Base-by-base conservation (phyloP, 2,113 vertebrate genomes). In the Elephantulus edwardii region DNA sequence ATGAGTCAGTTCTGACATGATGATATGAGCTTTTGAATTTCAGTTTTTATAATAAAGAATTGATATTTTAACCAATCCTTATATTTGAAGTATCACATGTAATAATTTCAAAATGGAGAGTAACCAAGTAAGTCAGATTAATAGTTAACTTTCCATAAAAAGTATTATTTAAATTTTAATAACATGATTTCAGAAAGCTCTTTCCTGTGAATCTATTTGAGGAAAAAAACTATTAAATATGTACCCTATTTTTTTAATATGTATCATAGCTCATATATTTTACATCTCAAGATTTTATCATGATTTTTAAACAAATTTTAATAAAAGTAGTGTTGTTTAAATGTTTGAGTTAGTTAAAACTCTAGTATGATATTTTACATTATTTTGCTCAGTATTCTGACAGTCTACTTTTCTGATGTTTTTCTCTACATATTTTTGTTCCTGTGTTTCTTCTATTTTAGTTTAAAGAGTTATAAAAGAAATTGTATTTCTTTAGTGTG, bases 81-180 rank as follows among this genome's bases (percentile, higher is more conserved):
- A 48, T 6, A 56, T 48, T 48, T 33, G 42, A 48, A 44, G 44
- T 11, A 77, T 38, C n/a, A 48, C 28, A 48, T 3, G 22, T n/a
- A 71, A 72, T 54, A n/a, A 62, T 48, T 91, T 79, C 42, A 48
- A 85, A 85, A 44, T 74, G 68, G 26, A 48, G 88, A 60, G 64
- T 68, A 46, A 26, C 11, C 71, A 44, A 58, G 8, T 88, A 17
- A 44, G 24, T 42, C 24, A 86, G 35, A 83, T 44, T 68, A 89
- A 8, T 64, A 3, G 3, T 50, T 17, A 1, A 38, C 28, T 56
- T 71, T 84, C 48, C 80, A 5, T 40, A 75, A 66, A 74, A 64
- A 33, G 30, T 52, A 58, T n/a, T 66, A 4, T 33, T 81, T n/a
- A 52, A 77, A 83, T 28, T 76, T 90, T 79, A 85, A 81, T 88